phyloP scores from a whole-genome alignment of 2,797 vertebrate genomes.

The Poeciliopsis gracilis region DNA sequence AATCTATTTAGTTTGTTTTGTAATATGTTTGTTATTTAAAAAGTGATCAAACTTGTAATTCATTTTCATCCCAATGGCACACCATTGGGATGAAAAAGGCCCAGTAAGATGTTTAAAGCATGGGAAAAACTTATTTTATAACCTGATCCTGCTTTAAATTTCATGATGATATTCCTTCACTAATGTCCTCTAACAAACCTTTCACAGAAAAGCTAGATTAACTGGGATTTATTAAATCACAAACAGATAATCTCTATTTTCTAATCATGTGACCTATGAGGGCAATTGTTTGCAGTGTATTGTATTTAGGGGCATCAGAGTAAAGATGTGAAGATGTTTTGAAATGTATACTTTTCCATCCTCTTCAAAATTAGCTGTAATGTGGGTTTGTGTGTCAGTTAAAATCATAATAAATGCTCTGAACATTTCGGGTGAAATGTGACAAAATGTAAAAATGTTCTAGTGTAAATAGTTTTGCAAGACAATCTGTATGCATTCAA shows the following conservation, averaged over 20 bases:
- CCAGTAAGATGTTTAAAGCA: neutral
- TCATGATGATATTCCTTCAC: neutral
- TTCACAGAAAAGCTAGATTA: neutral
- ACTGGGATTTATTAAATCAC: neutral
- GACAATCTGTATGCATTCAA: neutral
- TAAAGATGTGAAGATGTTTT: neutral
- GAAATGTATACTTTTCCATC: neutral
- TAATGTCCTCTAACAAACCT: neutral
- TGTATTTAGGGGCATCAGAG: neutral
- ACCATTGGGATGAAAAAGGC: neutral
- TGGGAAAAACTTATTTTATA: neutral
- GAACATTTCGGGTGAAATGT: neutral
- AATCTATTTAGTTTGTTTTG: neutral
- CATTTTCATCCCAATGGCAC: too few species aligned
- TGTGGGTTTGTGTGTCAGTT: neutral
- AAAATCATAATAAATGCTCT: neutral
- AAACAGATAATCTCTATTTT: neutral
- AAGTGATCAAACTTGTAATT: too few species aligned
- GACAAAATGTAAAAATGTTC: neutral
- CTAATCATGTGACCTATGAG: neutral
- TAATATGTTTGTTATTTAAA: neutral
- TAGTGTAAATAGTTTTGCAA: neutral
- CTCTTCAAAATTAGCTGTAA: neutral
- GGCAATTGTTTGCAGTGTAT: neutral
- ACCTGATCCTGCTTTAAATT: neutral